Conservation (phyloP, 2,113 vertebrate genomes). For the Amphiprion percula region DNA sequence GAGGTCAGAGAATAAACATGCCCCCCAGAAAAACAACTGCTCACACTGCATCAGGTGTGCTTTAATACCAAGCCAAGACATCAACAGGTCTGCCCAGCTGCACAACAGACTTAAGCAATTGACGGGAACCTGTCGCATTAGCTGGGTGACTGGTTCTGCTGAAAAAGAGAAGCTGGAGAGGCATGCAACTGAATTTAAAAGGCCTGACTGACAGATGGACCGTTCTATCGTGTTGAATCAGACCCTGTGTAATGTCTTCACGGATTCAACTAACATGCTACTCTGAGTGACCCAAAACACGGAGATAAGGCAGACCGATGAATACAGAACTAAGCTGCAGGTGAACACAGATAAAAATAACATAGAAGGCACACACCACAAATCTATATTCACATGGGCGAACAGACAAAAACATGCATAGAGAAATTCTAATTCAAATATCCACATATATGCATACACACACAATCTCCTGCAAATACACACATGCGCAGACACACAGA, state of each 20-base stretch:
- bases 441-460: background rate
- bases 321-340: conserved; percentile 19
- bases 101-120: conserved; percentile 40
- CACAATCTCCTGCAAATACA: background rate
- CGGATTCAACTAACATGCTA: conserved; percentile 7
- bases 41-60: conserved; percentile 60
- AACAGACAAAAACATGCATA: background rate
- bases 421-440: conserved; percentile 21
- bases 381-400: background rate
- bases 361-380: conserved; percentile 9
- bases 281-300: conserved; percentile 14
- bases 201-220: conserved; percentile 29
- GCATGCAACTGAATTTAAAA: conserved; percentile 34
- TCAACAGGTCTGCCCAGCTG: conserved; percentile 68
- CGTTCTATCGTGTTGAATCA: conserved; percentile 28
- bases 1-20: conserved; percentile 48
- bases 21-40: conserved; percentile 44
- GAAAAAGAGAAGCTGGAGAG: conserved; percentile 27
- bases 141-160: conserved; percentile 58
- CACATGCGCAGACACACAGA: conserved; percentile 16
- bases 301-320: conserved; percentile 25
- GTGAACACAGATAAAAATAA: conserved; percentile 7
- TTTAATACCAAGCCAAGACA: conserved; percentile 43
- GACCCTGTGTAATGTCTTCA: conserved; percentile 26
- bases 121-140: conserved; percentile 63